These are phyloP conservation scores for Dastarcus helophoroides DNA, from an alignment of 2,888 invertebrate species.

Conservation along the genomic window DNA sequence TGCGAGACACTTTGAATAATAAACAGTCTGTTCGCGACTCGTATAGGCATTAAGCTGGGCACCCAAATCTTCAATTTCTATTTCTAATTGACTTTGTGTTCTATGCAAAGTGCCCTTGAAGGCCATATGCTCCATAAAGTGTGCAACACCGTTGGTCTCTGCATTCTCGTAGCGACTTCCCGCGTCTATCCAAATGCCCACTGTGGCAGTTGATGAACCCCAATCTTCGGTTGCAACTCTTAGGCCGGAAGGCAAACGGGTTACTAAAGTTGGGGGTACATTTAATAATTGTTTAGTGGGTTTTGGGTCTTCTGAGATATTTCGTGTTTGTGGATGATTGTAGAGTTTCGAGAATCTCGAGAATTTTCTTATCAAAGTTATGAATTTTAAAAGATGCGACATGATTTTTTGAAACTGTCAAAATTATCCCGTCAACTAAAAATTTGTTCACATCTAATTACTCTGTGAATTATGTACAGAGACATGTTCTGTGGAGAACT, in stretches of 20 bases:
- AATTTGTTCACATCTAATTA: too few species aligned
- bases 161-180: constrained; percentile 92
- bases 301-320: too few species aligned
- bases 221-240: constrained; percentile 95
- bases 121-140: constrained; percentile 99
- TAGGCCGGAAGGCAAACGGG: constrained; percentile 59
- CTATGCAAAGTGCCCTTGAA: constrained; percentile 92
- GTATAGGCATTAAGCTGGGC: constrained; percentile 99
- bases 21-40: constrained; percentile 96
- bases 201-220: constrained; percentile 92
- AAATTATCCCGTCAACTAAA: too few species aligned
- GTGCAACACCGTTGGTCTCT: constrained; percentile 95
- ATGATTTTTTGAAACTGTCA: too few species aligned
- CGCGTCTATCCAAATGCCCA: constrained; percentile 97
- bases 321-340: too few species aligned
- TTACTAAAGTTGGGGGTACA: constrained; percentile 84
- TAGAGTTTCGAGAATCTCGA: too few species aligned
- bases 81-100: constrained; percentile 88
- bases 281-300: constrained; percentile 70
- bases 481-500: too few species aligned
- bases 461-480: too few species aligned
- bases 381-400: too few species aligned
- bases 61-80: constrained; percentile 98
- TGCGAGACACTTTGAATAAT: constrained; percentile 93
- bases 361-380: too few species aligned